A percentile compares a stretch with the other conserved stretches of the same genome.
These are phyloP conservation scores for Lysandra coridon DNA, from an alignment of 2,888 invertebrate genomes.

Conservation along the genomic window DNA sequence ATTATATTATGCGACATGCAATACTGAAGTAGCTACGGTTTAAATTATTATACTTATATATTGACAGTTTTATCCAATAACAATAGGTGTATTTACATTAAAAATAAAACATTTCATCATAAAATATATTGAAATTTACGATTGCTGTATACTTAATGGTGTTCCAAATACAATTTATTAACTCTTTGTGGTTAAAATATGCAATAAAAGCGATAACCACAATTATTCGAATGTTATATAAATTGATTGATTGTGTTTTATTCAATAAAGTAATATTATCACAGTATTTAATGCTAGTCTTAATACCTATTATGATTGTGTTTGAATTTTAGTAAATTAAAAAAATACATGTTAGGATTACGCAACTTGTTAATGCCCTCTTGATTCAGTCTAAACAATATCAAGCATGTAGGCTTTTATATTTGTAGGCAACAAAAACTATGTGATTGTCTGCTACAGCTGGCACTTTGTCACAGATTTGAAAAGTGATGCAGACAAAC, in stretches of 20 bases:
- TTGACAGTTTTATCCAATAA: neutral
- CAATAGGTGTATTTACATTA: neutral
- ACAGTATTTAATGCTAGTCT: neutral
- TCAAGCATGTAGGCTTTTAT: neutral
- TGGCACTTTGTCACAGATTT: neutral
- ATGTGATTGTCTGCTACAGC: neutral
- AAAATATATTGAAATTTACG: neutral
- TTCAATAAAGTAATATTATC: neutral
- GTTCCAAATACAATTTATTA: conserved; percentile 7
- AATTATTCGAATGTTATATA: neutral
- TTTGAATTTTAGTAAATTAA: too few relatives aligned
- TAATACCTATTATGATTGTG: too few relatives aligned
- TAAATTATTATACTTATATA: too few relatives aligned
- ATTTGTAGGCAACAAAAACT: neutral
- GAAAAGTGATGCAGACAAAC: neutral
- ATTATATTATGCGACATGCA: too few relatives aligned
- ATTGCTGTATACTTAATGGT: neutral
- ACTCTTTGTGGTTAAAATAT: conserved; percentile 2
- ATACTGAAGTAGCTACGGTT: too few relatives aligned
- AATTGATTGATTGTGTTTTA: neutral
- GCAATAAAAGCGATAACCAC: neutral
- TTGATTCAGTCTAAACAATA: neutral
- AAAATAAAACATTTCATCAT: too few relatives aligned
- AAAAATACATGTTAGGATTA: neutral
- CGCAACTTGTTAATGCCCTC: neutral